phyloP scores from a whole-genome alignment of 1,140 invertebrate genomes.

The Solenopsis fugax region DNA sequence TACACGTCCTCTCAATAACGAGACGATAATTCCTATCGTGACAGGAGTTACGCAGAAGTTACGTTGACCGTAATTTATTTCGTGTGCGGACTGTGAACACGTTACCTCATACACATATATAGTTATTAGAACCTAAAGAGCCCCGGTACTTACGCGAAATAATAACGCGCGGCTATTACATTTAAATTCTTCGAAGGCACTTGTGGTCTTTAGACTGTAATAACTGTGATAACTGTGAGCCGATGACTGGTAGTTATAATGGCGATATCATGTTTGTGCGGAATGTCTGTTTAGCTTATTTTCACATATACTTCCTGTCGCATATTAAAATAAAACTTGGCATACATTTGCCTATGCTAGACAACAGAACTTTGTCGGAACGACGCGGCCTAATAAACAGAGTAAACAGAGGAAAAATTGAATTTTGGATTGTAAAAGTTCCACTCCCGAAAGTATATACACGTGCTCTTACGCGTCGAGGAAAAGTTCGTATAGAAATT shows the following conservation, averaged over 20 bases:
- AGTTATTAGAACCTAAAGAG: slow-evolving; percentile 49
- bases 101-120: not conserved
- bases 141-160: slow-evolving; percentile 34
- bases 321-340: not conserved
- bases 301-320: not conserved
- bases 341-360: not conserved
- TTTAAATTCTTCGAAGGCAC: slow-evolving; percentile 55
- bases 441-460: not conserved
- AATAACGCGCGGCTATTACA: slow-evolving; percentile 38
- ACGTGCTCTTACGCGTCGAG: slow-evolving; percentile 59
- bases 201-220: slow-evolving; percentile 40
- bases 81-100: not conserved
- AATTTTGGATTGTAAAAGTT: not conserved
- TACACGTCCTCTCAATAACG: slow-evolving; percentile 45
- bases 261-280: not conserved
- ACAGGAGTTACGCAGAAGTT: slow-evolving; percentile 49
- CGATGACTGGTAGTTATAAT: not conserved
- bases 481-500: slow-evolving; percentile 78
- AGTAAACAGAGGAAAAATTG: not conserved
- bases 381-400: not conserved
- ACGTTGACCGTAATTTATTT: slow-evolving; percentile 59
- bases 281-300: slow-evolving; percentile 14
- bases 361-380: not conserved
- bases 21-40: slow-evolving; percentile 54
- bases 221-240: slow-evolving; percentile 50